Evolutionary conservation across 2,888 invertebrate genomes (phyloP).

Genomic region (Lutraria lutraria): DNA sequence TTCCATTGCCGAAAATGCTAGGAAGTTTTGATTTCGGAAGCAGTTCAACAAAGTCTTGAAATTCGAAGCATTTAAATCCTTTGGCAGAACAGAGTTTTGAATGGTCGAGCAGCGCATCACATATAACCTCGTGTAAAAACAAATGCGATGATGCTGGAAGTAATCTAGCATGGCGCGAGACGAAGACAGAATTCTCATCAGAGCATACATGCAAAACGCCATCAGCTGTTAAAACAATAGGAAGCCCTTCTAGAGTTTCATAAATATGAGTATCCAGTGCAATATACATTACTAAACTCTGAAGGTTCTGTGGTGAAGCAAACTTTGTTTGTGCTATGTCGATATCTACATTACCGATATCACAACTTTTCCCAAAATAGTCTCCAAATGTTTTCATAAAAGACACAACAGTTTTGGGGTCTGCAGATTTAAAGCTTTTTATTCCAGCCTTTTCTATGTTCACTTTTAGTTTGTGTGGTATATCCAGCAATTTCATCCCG

Average conservation of each 20-base stretch:
- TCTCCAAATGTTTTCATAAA: slow-evolving; percentile 48
- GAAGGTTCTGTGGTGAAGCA: slow-evolving; percentile 22
- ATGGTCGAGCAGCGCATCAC: background rate
- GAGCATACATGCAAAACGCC: slow-evolving; percentile 38
- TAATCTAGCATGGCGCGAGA: slow-evolving; percentile 35
- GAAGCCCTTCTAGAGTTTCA: slow-evolving; percentile 48
- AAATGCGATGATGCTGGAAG: slow-evolving; percentile 44
- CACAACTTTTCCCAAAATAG: slow-evolving; percentile 30
- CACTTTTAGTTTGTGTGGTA: background rate
- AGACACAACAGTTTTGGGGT: slow-evolving; percentile 41
- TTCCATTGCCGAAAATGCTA: background rate
- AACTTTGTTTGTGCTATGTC: slow-evolving; percentile 48
- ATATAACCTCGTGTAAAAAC: slow-evolving; percentile 52
- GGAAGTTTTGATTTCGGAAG: slow-evolving; percentile 9
- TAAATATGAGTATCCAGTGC: slow-evolving; percentile 31
- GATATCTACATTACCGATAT: slow-evolving; percentile 28
- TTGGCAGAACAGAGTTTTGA: background rate
- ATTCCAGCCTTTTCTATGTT: slow-evolving; percentile 39
- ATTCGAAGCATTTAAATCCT: slow-evolving; percentile 14
- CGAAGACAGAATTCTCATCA: slow-evolving; percentile 20
- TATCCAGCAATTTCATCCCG: slow-evolving; percentile 31
- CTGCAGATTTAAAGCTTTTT: background rate
- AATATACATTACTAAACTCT: slow-evolving; percentile 45
- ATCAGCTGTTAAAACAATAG: slow-evolving; percentile 63
- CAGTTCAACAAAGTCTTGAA: slow-evolving; percentile 19